A percentile compares a stretch with the other conserved stretches of the same genome.
Evolutionary conservation across 2,797 vertebrate genomes (phyloP).

Genomic region (Lutjanus argentimaculatus): DNA sequence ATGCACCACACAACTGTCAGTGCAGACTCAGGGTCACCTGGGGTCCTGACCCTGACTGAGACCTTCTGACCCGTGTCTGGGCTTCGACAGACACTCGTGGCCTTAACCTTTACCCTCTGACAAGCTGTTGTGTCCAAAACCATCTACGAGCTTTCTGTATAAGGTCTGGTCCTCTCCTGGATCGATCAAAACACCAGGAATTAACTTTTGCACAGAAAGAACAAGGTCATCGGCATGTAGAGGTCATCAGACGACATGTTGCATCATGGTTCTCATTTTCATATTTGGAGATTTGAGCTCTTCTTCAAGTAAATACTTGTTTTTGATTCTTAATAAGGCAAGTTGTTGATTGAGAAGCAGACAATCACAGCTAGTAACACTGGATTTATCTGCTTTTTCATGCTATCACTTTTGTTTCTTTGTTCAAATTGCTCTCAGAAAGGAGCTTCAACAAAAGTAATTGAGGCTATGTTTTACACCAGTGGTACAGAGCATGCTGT

Average conservation of each 20-base stretch:
- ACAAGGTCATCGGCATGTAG: constrained; percentile 33
- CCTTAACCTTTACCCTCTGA: constrained; percentile 86
- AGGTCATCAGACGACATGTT: constrained; percentile 24
- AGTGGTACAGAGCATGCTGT: constrained; percentile 60
- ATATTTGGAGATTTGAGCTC: constrained; percentile 16
- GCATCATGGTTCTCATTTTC: constrained; percentile 5
- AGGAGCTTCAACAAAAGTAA: constrained; percentile 66
- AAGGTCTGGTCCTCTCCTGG: constrained; percentile 64
- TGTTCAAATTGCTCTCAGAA: constrained; percentile 53
- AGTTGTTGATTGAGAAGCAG: background rate
- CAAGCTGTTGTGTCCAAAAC: constrained; percentile 84
- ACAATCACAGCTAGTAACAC: constrained; percentile 2
- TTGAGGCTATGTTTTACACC: constrained; percentile 68
- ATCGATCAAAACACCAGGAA: constrained; percentile 69
- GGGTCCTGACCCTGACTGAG: constrained; percentile 83
- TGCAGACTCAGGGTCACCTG: constrained; percentile 79
- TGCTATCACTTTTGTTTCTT: constrained; percentile 45
- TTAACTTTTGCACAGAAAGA: constrained; percentile 45
- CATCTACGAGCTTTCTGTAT: constrained; percentile 58
- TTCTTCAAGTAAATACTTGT: constrained; percentile 2
- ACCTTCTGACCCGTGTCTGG: constrained; percentile 81
- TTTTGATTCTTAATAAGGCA: constrained; percentile 21
- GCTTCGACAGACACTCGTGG: constrained; percentile 78
- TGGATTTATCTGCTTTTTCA: constrained; percentile 44
- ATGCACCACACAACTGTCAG: constrained; percentile 55